A percentile compares a stretch with the other conserved stretches of the same genome.
Conservation (phyloP, 2,888 invertebrate species). For the Aphidius colemani region DNA sequence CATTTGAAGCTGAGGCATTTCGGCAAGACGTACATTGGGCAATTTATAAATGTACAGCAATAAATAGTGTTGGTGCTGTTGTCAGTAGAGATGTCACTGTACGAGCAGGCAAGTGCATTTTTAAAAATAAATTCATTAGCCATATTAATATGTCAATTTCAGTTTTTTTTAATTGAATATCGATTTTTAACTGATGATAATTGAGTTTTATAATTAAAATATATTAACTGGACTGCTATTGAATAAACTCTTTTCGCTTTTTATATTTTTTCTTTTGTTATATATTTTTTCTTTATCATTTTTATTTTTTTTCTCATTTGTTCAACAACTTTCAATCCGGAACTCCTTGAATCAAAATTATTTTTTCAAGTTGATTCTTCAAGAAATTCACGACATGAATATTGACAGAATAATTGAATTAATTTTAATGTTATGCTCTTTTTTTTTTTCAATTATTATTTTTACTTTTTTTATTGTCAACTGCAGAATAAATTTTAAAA, state of each 20-base stretch:
- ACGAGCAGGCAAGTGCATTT: constrained; percentile 76
- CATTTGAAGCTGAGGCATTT: constrained; percentile 65
- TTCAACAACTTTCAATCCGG: no score
- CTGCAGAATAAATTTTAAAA: neutral
- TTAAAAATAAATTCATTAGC: no score
- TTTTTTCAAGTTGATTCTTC: constrained; percentile 11
- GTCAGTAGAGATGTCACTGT: constrained; percentile 86
- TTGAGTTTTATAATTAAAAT: no score
- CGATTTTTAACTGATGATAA: no score
- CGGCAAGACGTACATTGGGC: constrained; percentile 67
- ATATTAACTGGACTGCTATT: no score
- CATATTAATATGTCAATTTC: constrained; percentile 2
- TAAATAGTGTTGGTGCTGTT: constrained; percentile 75
- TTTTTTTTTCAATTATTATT: constrained; percentile 3
- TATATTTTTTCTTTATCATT: constrained; percentile 1
- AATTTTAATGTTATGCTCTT: constrained; percentile 1
- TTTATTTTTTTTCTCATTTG: neutral
- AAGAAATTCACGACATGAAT: constrained; percentile 13
- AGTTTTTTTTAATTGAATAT: neutral
- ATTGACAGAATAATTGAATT: constrained; percentile 22
- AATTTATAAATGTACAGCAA: constrained; percentile 62
- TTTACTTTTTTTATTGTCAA: neutral
- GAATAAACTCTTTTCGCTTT: neutral
- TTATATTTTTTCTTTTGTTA: neutral
- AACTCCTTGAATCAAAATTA: neutral